These are phyloP conservation scores for Stratiomys singularior DNA, from an alignment of 2,888 invertebrate species.

Conservation along the genomic window DNA sequence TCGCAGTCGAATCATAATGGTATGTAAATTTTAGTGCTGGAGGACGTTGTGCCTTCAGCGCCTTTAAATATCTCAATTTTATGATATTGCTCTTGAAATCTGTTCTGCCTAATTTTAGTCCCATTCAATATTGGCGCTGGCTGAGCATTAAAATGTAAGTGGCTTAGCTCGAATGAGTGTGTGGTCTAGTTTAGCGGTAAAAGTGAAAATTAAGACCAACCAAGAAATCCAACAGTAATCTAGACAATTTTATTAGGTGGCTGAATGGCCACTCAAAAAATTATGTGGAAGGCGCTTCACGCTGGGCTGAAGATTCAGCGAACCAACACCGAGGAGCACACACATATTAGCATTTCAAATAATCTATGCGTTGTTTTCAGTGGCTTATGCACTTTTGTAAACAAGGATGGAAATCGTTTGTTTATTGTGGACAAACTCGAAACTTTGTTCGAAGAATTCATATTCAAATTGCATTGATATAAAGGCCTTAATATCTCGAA, in stretches of 20 bases:
- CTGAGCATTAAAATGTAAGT: not conserved
- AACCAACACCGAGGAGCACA: no score
- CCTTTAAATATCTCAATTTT: conserved; percentile 34
- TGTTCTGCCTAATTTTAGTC: conserved; percentile 26
- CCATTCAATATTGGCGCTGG: conserved; percentile 6
- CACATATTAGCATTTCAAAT: no score
- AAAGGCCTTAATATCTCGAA: no score
- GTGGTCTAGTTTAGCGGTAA: conserved; percentile 8
- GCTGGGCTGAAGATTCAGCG: not conserved
- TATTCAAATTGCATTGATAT: no score
- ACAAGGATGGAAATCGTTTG: no score
- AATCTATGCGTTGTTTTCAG: no score
- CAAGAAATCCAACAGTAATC: not conserved
- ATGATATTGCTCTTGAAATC: conserved; percentile 26
- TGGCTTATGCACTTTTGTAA: no score
- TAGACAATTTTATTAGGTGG: not conserved
- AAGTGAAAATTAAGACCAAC: not conserved
- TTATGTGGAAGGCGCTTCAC: not conserved
- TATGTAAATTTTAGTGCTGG: no score
- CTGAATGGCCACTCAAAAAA: not conserved
- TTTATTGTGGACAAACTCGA: no score
- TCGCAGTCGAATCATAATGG: not conserved
- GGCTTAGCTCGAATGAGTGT: not conserved
- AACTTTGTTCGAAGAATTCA: no score
- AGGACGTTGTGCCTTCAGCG: not conserved